phyloP scores from a whole-genome alignment of 2,797 vertebrate genomes.

The Monodelphis domestica region DNA sequence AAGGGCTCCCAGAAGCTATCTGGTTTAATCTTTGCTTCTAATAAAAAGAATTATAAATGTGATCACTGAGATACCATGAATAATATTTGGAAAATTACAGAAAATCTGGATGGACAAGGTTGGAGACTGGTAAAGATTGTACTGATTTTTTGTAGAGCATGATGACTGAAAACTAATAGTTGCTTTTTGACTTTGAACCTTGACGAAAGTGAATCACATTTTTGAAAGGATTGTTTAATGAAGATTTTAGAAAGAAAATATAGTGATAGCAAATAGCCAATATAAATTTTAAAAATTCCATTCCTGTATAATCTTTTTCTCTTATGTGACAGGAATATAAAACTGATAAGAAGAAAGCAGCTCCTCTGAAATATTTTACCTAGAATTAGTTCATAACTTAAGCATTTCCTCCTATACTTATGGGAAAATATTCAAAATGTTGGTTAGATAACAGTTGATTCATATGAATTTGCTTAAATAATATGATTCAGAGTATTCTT shows the following conservation, averaged over 20 bases:
- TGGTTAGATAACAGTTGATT: not conserved
- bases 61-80: not conserved
- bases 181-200: not conserved
- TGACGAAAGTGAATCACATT: not conserved
- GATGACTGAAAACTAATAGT: not conserved
- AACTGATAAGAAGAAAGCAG: not conserved
- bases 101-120: not conserved
- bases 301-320: not conserved
- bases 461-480: not conserved
- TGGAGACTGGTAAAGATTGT: not conserved
- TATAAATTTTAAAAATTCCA: not conserved
- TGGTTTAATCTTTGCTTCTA: not conserved
- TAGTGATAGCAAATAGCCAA: not conserved
- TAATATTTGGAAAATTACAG: not conserved
- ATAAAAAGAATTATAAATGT: not conserved
- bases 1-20: not conserved
- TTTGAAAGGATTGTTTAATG: not conserved
- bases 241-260: not conserved
- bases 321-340: not conserved
- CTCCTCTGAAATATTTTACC: not conserved
- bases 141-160: not conserved
- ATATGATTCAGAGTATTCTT: not conserved
- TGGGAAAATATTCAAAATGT: not conserved
- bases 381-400: not conserved
- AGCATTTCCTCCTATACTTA: not conserved